Percentiles rank a stretch among this genome's conserved stretches.
Evolutionary conservation across 2,888 invertebrate species (phyloP).

Genomic region (Dromius quadrimaculatus): DNA sequence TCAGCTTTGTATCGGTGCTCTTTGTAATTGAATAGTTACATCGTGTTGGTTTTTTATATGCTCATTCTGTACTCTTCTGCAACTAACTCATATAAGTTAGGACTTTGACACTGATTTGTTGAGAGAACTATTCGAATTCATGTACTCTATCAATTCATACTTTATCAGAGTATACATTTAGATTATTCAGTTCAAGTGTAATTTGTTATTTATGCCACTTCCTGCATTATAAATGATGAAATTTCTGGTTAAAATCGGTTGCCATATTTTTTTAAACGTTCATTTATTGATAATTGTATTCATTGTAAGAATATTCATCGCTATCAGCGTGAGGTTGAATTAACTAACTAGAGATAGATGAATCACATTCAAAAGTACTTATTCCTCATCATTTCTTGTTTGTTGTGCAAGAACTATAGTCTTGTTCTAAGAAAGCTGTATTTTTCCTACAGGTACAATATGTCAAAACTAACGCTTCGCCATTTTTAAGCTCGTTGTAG

Average conservation of each 20-base stretch:
- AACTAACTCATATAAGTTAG: neutral
- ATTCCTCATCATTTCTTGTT: too few species aligned
- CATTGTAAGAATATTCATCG: slow-evolving; percentile 26
- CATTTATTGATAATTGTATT: slow-evolving; percentile 19
- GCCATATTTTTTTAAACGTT: slow-evolving; percentile 11
- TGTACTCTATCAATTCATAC: slow-evolving; percentile 44
- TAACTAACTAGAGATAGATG: too few species aligned
- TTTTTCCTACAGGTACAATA: too few species aligned
- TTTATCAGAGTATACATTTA: slow-evolving; percentile 1
- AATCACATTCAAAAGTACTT: too few species aligned
- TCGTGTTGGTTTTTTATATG: slow-evolving; percentile 41
- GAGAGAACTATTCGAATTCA: slow-evolving; percentile 30
- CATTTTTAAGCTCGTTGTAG: too few species aligned
- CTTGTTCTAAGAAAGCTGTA: too few species aligned
- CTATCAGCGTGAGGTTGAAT: too few species aligned
- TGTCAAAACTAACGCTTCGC: too few species aligned
- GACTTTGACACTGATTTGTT: slow-evolving; percentile 43
- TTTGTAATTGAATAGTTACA: slow-evolving; percentile 50
- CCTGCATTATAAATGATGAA: neutral
- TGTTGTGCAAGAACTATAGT: too few species aligned
- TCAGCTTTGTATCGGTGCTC: slow-evolving; percentile 44
- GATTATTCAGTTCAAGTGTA: neutral
- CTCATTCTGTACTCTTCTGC: slow-evolving; percentile 3
- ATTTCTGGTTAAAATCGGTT: neutral
- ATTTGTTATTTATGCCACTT: slow-evolving; percentile 10